Base-by-base conservation (phyloP, 2,888 invertebrate species). In the Aspidiotus rigidus region DNA sequence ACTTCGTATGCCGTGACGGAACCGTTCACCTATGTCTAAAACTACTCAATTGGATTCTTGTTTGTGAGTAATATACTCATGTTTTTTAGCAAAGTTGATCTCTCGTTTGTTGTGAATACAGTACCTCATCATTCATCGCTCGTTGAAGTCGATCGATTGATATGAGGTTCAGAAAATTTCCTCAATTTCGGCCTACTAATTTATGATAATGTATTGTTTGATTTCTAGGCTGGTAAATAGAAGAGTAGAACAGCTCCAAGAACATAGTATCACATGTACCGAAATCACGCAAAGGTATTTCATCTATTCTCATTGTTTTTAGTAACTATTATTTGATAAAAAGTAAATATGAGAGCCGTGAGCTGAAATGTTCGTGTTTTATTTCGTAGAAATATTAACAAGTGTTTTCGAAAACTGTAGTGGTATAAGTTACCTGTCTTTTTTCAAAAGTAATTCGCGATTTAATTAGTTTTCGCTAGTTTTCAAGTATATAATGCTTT, bases 261-360 rank as follows among this genome's bases (percentile, higher is more conserved):
- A 85, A 79, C 84, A 84, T 80, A 83, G 83, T 80, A 82, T 84
- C 78, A 85, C 84, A 75, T 83, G 83, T 78, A 85, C 84, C 77
- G 84, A 85, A 81, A 83, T 84, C 76, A 84, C 84, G 74, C 84
- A 84, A 81, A 84, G 84, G 84, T 83, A 73, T 69, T 64, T 49
- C 28, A 49, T 66, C 16, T 17, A 7, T 64, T 39, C 39, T 28
- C 39, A 11, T 16, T 13, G 2, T 61, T 13, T 42, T 42, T 42
- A 53, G 17, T 15, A 15, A 54, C 55, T 17, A n/a, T 40, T 61
- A n/a, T 13, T 53, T 49, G 41, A 15, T 28, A 28, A 28, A 28
- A 28, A 28, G 28, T 28, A 5, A 28, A 28, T 28, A 28, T 28
- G 28, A 28, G 5, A 28, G 28, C 28, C 28, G 28, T 3, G 28